Conservation (phyloP, 2,888 invertebrate species). For the Tribolium freemani region DNA sequence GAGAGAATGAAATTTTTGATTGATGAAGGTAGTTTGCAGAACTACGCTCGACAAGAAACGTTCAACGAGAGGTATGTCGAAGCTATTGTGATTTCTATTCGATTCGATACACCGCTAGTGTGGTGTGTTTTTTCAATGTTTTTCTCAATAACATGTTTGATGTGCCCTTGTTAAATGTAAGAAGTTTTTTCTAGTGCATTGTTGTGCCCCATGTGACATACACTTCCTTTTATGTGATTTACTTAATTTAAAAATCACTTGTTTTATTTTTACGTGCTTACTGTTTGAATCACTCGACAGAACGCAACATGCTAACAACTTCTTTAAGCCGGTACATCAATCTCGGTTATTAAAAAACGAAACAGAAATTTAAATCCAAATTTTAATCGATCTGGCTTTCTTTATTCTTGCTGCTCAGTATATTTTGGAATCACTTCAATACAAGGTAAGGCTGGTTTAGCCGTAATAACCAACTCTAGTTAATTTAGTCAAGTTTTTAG, state of each 20-base stretch:
- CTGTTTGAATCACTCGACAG: constrained; percentile 31
- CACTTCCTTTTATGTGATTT: constrained; percentile 68
- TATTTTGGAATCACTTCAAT: constrained; percentile 99
- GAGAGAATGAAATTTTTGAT: constrained; percentile 98
- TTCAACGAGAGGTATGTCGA: constrained; percentile 94
- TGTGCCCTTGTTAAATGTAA: constrained; percentile 59
- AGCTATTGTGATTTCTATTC: constrained; percentile 17
- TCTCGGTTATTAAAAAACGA: constrained; percentile 11
- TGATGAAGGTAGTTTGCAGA: constrained; percentile 97
- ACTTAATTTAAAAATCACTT: constrained; percentile 56
- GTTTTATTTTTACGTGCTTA: constrained; percentile 51
- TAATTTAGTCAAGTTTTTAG: constrained; percentile 49
- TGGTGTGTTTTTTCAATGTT: constrained; percentile 45
- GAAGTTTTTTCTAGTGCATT: constrained; percentile 71
- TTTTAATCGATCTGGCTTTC: constrained; percentile 57
- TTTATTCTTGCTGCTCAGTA: constrained; percentile 87
- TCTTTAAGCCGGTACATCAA: constrained; percentile 38
- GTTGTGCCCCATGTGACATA: constrained; percentile 85
- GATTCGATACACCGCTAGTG: constrained; percentile 29
- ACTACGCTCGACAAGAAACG: constrained; percentile 94
- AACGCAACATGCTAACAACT: constrained; percentile 36
- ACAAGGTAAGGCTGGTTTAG: constrained; percentile 87
- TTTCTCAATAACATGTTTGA: constrained; percentile 51
- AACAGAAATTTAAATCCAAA: constrained; percentile 20
- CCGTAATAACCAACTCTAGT: constrained; percentile 34